Base-by-base conservation (phyloP, 2,113 vertebrate genomes). In the Vidua macroura region DNA sequence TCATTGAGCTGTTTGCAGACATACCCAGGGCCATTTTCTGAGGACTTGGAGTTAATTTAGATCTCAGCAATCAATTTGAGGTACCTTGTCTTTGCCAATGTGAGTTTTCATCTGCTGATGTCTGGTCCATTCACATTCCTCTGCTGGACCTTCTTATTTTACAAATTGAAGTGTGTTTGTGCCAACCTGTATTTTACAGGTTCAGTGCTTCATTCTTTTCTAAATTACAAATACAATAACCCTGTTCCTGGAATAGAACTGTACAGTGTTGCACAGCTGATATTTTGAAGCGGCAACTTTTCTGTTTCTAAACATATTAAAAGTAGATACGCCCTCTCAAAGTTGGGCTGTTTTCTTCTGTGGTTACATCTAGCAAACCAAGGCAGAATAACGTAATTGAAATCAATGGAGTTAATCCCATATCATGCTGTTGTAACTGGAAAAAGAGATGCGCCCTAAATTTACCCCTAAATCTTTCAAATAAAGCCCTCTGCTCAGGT, bases 391-490 rank as follows among this genome's bases (percentile, higher is more conserved):
- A 88, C 17, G 3, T 70, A 69, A 88, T 59, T 88, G 79, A 94
- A 95, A 93, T 95, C 66, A 66, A 52, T 88, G 48, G 72, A 86
- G 44, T 90, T 88, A 93, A 88, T 86, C 73, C 64, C 37, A 13
- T 74, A 37, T 80, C 55, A 13, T 51, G 51, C 59, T 88, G 53
- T 51, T 83, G 63, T 63, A 81, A 63, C 55, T 74, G 39, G 52
- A 43, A 78, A 78, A 93, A 95, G 80, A 81, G 25, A 74, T 78
- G 33, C 48, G 44, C 59, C 86, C 80, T 93, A 55, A 86, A 77
- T 92, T 70, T 88, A 74, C 72, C 68, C 46, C 72, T 92, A 86
- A 96, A 83, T 93, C 91, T 88, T 96, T 86, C 73, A 83, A 75
- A 94, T 90, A 83, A 94, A 88, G 73, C 52, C 64, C 80, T 93